Evolutionary conservation across 2,797 vertebrate genomes (phyloP).

Genomic region (Coccyzus lansbergi): DNA sequence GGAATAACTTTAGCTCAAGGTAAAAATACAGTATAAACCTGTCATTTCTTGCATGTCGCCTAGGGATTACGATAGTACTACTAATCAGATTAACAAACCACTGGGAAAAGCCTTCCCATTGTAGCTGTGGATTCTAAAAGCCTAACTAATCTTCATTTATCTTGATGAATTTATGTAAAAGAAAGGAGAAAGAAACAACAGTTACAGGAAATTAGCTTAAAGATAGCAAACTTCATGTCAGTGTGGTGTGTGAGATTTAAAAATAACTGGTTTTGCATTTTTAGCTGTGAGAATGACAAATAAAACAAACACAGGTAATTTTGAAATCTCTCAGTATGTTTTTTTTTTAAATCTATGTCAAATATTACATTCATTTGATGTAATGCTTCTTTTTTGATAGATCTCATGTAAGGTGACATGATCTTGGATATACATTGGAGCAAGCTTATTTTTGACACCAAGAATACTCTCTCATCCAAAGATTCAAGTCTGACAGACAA

Average conservation of each 20-base stretch:
- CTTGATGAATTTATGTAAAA: background rate
- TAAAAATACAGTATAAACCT: background rate
- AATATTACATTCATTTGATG: background rate
- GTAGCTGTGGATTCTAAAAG: background rate
- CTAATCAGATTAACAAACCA: background rate
- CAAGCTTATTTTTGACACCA: background rate
- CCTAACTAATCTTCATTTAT: background rate
- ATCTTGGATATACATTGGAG: background rate
- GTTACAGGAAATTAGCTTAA: background rate
- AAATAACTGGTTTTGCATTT: background rate
- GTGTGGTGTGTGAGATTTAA: background rate
- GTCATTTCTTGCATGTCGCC: background rate
- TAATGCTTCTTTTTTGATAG: background rate
- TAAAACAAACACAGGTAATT: background rate
- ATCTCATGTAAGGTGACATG: background rate
- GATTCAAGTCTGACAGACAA: background rate
- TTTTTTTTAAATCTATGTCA: background rate
- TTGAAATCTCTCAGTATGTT: background rate
- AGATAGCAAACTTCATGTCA: background rate
- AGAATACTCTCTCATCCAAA: background rate
- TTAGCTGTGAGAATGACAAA: background rate
- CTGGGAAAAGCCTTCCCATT: background rate
- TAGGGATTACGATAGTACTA: background rate
- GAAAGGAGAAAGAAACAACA: background rate
- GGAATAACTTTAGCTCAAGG: background rate